Evolutionary conservation across 2,888 invertebrate genomes (phyloP).

Genomic region (Drosophila buzzatii): DNA sequence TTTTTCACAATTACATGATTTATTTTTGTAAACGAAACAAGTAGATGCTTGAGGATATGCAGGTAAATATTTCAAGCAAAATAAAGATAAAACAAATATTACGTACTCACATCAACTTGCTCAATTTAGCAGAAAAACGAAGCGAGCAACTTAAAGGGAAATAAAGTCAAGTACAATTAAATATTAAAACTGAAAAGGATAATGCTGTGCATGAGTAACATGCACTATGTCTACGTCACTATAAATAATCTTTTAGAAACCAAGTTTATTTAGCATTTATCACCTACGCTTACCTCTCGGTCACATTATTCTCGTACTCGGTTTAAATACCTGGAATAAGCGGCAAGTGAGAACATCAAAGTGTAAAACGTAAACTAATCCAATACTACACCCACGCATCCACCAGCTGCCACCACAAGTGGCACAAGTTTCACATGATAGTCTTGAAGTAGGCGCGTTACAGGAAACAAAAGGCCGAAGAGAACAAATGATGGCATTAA

Average conservation of each 20-base stretch:
- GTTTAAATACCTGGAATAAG: conserved; percentile 25
- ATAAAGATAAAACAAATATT: conserved; percentile 3
- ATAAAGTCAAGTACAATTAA: not conserved
- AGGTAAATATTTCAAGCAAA: conserved; percentile 8
- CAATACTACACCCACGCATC: conserved; percentile 1
- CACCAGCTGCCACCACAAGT: not conserved
- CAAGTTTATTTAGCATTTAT: not conserved
- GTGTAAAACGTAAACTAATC: conserved; percentile 28
- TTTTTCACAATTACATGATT: conserved; percentile 19
- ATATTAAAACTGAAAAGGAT: not conserved
- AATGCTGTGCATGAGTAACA: conserved; percentile 1
- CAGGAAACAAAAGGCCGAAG: conserved; percentile 18
- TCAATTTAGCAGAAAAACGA: not conserved
- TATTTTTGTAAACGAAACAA: conserved; percentile 20
- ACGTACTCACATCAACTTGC: not conserved
- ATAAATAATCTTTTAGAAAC: not conserved
- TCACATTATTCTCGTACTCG: not conserved
- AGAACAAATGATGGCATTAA: conserved; percentile 52
- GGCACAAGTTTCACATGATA: conserved; percentile 54
- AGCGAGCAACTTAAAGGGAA: not conserved
- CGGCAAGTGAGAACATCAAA: conserved; percentile 41
- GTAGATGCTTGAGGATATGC: conserved; percentile 1
- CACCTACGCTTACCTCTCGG: not conserved
- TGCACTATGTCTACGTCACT: not conserved
- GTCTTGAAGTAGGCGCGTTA: conserved; percentile 60